Evolutionary conservation across 2,888 invertebrate species (phyloP), one percentile per base, ranked within the genome.

Genomic region (Lepidochrysops patricia): DNA sequence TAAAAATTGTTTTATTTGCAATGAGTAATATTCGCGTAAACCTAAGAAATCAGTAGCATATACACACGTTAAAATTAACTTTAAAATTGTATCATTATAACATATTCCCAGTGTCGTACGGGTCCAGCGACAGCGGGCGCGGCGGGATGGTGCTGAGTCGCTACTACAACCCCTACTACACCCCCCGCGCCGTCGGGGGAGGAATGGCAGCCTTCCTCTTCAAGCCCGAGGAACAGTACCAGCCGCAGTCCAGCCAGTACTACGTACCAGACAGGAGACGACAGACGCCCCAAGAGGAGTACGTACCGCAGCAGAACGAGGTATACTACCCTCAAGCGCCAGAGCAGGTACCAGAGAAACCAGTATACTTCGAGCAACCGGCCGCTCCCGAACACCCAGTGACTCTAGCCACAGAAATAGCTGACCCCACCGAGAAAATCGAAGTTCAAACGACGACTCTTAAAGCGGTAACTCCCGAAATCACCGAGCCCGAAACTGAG

Each of bases 101-200:
- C 19, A 48, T 56, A 59, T 67, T 64, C 62, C 34, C 77, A 89
- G 89, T 86, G 19, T 83, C 89, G 0, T 84, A 80, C 60, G 89
- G 89, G 12, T 77, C 82, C 1, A 73, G 69, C 43, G 85, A 85
- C 70, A 81, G 73, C 60, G 72, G 70, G 49, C 82, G 80, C n/a
- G 84, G 87, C 0, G 87, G 84, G 0, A 76, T 88, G 77, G 85
- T 82, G 2, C 60, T 87, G 66, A 89, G 83, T 62, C 80, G 88
- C 9, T 88, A 86, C 72, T 89, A 85, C 75, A 87, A 81, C 68
- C 89, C 89, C 0, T 85, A 85, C 71, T 82, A 82, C 72, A 76
- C 74, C 62, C 80, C 75, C 7, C 76, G 77, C 6, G 67, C 76
- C 0, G 75, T 71, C 13, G 77, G 82, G 35, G 78, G 80, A 19